Evolutionary conservation across 2,113 vertebrate species (phyloP), one percentile per base, ranked within the genome.

Genomic region (Pseudonaja textilis): DNA sequence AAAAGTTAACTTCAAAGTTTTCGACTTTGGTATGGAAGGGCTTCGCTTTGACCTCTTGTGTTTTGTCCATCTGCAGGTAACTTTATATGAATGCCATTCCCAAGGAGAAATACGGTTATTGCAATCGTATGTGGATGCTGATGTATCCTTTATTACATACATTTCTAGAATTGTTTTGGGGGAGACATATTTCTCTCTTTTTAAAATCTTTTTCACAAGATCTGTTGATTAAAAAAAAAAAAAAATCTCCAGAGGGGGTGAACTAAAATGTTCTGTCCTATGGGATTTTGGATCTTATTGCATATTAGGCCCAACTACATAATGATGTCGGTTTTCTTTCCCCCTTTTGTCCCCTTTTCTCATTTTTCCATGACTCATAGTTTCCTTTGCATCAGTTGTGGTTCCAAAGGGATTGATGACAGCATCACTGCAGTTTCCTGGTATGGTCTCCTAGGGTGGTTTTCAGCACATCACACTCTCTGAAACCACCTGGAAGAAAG

Each of bases 121-220:
- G 95, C 99, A 99, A 95, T 99, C 99, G 6, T 99, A 99, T 0
- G 99, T 99, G 12, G 99, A 99, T 95, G 99, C 99, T 86, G 99
- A 99, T 94, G 99, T 99, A 99, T 99, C 99, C 98, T 99, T 94
- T 88, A 59, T 34, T n/a, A 34, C 1, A 2, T 56, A 34, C 18
- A 22, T 45, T 55, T 88, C 54, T 47, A 34, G 64, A 54, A 55
- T 3, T 50, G 23, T 59, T 89, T 88, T 89, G 34, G 29, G 47
- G 29, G 25, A 55, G 0, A 57, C 7, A 22, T 54, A 6, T 5
- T 26, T 86, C 25, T 87, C 26, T 26, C 5, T 86, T 16, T 52
- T 91, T 59, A 57, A 47, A 52, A 52, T 47, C 47, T 47, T 47
- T 47, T 47, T 22, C 74, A 81, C 34, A 42, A 42, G 34, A 42